Evolutionary conservation across 2,797 vertebrate genomes (phyloP).

Genomic region (Syngnathus rostellatus): DNA sequence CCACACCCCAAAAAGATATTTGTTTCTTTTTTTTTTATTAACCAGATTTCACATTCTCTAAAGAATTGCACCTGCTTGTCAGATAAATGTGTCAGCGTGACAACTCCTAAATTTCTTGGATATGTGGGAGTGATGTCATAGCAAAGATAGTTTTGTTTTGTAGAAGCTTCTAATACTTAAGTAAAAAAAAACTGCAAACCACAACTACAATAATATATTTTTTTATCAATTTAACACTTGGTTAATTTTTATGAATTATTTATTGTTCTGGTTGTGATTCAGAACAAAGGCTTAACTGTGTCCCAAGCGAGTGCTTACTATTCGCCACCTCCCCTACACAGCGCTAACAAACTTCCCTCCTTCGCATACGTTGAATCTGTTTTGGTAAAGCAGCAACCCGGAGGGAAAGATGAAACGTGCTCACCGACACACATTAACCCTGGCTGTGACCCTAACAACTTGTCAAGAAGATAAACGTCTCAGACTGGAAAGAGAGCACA

Average conservation of each 20-base stretch:
- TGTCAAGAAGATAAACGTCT: conserved; percentile 63
- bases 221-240: conserved; percentile 28
- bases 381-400: conserved; percentile 17
- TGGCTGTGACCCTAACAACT: conserved; percentile 45
- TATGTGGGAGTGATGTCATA: background rate
- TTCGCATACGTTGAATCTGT: conserved; percentile 48
- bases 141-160: background rate
- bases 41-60: too few relatives aligned
- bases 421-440: conserved; percentile 64
- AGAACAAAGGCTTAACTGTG: conserved; percentile 59
- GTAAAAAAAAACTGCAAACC: background rate
- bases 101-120: background rate
- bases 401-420: conserved; percentile 46
- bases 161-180: background rate
- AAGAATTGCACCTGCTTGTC: background rate
- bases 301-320: conserved; percentile 24
- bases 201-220: conserved; percentile 2
- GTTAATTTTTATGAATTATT: conserved; percentile 25
- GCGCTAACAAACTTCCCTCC: conserved; percentile 39
- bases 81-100: background rate
- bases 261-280: conserved; percentile 27
- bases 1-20: too few relatives aligned
- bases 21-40: too few relatives aligned
- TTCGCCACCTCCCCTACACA: conserved; percentile 26
- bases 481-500: conserved; percentile 23